phyloP scores from a whole-genome alignment of 2,113 vertebrate species.

The Pseudopipra pipra region DNA sequence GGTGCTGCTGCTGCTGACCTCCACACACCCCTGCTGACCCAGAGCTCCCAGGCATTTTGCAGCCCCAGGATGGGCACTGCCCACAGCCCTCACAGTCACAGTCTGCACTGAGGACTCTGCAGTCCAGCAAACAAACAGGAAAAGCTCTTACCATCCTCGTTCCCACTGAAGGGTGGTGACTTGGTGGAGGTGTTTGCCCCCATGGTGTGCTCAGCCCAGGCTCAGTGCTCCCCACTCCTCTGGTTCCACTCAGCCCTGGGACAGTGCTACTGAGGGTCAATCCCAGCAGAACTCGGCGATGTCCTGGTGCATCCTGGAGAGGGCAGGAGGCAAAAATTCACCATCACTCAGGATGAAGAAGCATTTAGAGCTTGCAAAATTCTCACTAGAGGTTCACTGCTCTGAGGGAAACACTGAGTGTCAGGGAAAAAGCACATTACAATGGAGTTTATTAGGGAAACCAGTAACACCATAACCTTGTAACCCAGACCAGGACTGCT shows the following conservation, averaged over 20 bases:
- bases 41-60: rapidly evolving
- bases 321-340: neutral
- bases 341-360: neutral
- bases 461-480: neutral
- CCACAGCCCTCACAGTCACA: rapidly evolving
- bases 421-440: neutral
- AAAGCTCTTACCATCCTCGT: slow-evolving; percentile 84
- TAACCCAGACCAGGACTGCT: neutral
- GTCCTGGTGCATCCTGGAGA: neutral
- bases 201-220: slow-evolving; percentile 72
- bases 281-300: neutral
- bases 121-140: neutral
- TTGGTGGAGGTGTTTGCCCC: slow-evolving; percentile 92
- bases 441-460: neutral
- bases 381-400: neutral
- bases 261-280: neutral
- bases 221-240: neutral
- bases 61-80: rapidly evolving
- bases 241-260: neutral
- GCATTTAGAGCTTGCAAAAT: neutral
- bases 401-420: neutral
- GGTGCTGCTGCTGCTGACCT: neutral
- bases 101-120: neutral
- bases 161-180: slow-evolving; percentile 72
- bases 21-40: neutral